Base-by-base conservation (phyloP, 2,888 invertebrate genomes). In the Acronicta psi region DNA sequence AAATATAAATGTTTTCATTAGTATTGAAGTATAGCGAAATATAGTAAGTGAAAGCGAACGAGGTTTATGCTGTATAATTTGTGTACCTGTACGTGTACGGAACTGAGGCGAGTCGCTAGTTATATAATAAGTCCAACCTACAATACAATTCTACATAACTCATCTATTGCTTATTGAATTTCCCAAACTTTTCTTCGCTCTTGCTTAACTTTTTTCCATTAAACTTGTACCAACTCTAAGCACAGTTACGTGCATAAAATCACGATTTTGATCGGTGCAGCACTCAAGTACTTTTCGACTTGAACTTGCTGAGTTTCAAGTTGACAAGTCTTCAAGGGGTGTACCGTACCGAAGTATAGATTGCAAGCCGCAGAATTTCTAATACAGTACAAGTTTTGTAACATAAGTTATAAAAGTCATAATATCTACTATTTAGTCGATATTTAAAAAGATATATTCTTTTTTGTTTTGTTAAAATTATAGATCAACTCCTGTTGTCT, bases 201-300 rank as follows among this genome's bases (percentile, higher is more conserved):
- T 8, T 34, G 37, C 14, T 25, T 3, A 63, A 37, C 13, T 45
- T 65, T 29, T 42, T 47, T 42, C 6, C 13, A 36, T 40, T 64
- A 40, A 55, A 40, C 43, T 54, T 0, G 13, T 40, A 17, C 16
- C 14, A 45, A 45, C n/a, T 45, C 20, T 34, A 44, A 59, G 43
- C 40, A 20, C 11, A 16, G 8, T 1, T 9, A 17, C 20, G 43
- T 41, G 29, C 34, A 40, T 34, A 44, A 53, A 63, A 44, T 44
- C 25, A 34, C 9, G 42, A 38, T 34, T n/a, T n/a, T 34, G 16
- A 34, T 45, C n/a, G 34, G 13, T 45, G 45, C 34, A 23, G 3
- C 9, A 31, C 17, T 50, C 23, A 10, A 11, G 3, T 6, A 31
- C 16, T 36, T 9, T n/a, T 59, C 2, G 18, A 10, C 31, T 16